phyloP scores from a whole-genome alignment of 2,797 vertebrate species.

The Thripadectes ignobilis region DNA sequence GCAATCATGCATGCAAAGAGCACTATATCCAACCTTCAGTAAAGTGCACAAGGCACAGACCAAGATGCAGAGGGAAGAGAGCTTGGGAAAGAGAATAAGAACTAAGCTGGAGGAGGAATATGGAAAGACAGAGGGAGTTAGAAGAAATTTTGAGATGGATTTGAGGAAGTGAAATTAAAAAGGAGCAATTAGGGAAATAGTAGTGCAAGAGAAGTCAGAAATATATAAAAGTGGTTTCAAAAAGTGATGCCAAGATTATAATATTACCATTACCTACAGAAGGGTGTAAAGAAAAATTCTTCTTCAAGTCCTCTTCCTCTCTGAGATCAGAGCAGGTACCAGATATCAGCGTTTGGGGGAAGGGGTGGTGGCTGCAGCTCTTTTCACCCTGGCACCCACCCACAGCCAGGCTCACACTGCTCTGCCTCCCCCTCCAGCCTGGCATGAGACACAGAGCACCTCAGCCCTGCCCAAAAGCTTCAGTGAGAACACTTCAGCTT shows the following conservation, averaged over 20 bases:
- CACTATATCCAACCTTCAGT: neutral
- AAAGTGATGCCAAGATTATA: neutral
- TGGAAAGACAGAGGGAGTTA: neutral
- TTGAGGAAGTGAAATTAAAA: neutral
- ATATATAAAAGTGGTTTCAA: neutral
- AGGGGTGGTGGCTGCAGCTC: neutral
- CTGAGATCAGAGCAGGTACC: neutral
- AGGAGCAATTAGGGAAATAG: neutral
- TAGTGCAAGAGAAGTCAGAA: neutral
- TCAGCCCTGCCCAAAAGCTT: neutral
- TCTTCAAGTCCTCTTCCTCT: neutral
- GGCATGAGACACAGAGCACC: neutral
- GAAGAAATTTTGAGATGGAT: neutral
- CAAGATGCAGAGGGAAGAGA: neutral
- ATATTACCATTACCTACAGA: neutral
- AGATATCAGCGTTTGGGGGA: neutral
- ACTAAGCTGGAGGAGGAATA: neutral
- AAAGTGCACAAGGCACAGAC: neutral
- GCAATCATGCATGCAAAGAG: neutral
- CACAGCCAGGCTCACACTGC: accelerated
- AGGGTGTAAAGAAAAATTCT: neutral
- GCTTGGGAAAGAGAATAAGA: neutral
- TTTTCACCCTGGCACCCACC: neutral
- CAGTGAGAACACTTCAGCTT: neutral
- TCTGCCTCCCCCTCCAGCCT: neutral